Conservation (phyloP, 2,797 vertebrate genomes). For the Carduelis carduelis region DNA sequence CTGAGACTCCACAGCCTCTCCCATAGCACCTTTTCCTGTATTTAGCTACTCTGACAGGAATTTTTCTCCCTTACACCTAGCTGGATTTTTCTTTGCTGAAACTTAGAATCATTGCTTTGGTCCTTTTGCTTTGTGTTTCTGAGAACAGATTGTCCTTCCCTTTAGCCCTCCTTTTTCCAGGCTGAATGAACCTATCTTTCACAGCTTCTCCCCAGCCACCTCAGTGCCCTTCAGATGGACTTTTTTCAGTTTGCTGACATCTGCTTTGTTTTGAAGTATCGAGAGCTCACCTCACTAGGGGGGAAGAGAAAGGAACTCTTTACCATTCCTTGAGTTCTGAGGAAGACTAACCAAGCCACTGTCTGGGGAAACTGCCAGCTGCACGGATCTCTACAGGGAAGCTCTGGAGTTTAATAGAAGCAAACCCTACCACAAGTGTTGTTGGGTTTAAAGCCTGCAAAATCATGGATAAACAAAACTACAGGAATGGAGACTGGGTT, state of each 20-base stretch:
- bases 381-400: fast-evolving
- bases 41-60: not conserved
- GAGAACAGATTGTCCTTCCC: not conserved
- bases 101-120: not conserved
- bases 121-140: not conserved
- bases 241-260: not conserved
- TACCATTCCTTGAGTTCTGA: not conserved
- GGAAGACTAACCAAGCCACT: not conserved
- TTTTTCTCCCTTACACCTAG: not conserved
- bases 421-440: not conserved
- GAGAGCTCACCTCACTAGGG: not conserved
- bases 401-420: not conserved
- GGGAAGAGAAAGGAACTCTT: not conserved
- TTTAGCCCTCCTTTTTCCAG: not conserved
- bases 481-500: not conserved
- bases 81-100: not conserved
- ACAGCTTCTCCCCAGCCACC: not conserved
- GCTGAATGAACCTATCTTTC: not conserved
- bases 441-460: not conserved
- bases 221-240: not conserved
- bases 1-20: not conserved
- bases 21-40: not conserved
- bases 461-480: not conserved
- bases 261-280: not conserved
- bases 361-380: not conserved